Evolutionary conservation across 2,888 invertebrate species (phyloP), one percentile per base, ranked within the genome.

Genomic region (Alcis repandata): DNA sequence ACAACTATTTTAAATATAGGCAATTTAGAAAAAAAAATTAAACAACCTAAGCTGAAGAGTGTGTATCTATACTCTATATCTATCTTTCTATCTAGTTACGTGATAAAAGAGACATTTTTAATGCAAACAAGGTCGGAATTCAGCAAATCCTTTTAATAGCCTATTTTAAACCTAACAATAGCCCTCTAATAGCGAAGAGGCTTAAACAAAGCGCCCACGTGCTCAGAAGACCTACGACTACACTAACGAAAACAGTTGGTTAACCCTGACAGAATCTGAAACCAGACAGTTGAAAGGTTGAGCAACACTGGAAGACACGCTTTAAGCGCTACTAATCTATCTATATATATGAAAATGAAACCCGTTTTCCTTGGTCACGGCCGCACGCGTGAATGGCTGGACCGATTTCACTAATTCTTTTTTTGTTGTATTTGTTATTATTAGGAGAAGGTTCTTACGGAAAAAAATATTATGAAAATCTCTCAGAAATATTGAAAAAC

Each of bases 171-270:
- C 38, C 38, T 17, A 43, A 53, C 59, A 27, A 45, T n/a, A 43
- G 40, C 15, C 58, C 43, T 19, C 36, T 58, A 56, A 45, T 36
- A 36, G 32, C 45, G 33, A 36, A 27, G 36, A 64, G 32, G 52
- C 54, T 63, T 56, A 56, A 51, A 61, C 63, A 65, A 69, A 66
- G 63, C 70, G 54, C 68, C 73, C 67, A 73, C 70, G 68, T 68
- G 63, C 10, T 48, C 19, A 40, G 68, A 72, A 72, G 58, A 59
- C 70, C 32, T 52, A 57, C 52, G 41, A 10, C 54, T 15, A 33
- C 22, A 57, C 33, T 33, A 43, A 32, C 38, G 36, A 51, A 62
- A 64, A 59, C 54, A 54, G 22, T 48, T 32, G 33, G 46, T 33
- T 56, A 63, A 53, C 53, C 46, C 48, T 27, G 48, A 36, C 48